Percentiles rank a stretch among this genome's conserved stretches.
These are phyloP conservation scores for Athalia rosae DNA, from an alignment of 2,888 invertebrate genomes.

Conservation along the genomic window DNA sequence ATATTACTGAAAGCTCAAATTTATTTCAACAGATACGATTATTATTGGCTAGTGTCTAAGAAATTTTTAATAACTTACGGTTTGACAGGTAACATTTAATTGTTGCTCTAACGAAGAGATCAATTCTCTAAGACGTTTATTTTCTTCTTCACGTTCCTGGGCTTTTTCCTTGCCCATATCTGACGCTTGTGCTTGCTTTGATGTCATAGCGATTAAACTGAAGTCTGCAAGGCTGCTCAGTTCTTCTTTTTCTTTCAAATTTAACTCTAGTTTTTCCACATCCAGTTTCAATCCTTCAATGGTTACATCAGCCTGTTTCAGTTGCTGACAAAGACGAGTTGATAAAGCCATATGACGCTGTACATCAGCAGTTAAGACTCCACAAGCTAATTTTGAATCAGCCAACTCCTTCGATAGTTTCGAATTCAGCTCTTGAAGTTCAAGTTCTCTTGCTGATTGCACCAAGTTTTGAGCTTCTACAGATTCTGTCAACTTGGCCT, in stretches of 20 bases:
- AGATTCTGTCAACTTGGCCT: neutral
- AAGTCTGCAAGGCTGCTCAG: constrained; percentile 29
- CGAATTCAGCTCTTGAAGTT: constrained; percentile 6
- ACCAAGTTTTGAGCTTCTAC: neutral
- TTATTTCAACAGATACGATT: neutral
- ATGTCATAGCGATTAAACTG: constrained; percentile 13
- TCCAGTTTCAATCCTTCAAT: constrained; percentile 22
- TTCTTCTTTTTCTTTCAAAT: constrained; percentile 36
- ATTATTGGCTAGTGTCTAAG: neutral
- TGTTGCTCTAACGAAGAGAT: constrained; percentile 37
- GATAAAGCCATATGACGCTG: constrained; percentile 15
- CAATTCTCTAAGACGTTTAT: constrained; percentile 22
- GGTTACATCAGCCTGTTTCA: constrained; percentile 28
- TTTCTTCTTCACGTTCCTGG: constrained; percentile 17
- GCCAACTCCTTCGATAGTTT: constrained; percentile 13
- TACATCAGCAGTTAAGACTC: neutral
- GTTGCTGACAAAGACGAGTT: constrained; percentile 31
- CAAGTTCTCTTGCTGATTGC: constrained; percentile 10
- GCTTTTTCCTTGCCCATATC: constrained; percentile 8
- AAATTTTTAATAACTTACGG: constrained; percentile 20
- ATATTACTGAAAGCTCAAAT: neutral
- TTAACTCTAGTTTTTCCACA: constrained; percentile 9
- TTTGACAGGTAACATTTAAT: constrained; percentile 7
- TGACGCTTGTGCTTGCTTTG: neutral
- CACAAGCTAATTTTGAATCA: neutral